phyloP scores from a whole-genome alignment of 2,113 vertebrate genomes.

The Eira barbara region DNA sequence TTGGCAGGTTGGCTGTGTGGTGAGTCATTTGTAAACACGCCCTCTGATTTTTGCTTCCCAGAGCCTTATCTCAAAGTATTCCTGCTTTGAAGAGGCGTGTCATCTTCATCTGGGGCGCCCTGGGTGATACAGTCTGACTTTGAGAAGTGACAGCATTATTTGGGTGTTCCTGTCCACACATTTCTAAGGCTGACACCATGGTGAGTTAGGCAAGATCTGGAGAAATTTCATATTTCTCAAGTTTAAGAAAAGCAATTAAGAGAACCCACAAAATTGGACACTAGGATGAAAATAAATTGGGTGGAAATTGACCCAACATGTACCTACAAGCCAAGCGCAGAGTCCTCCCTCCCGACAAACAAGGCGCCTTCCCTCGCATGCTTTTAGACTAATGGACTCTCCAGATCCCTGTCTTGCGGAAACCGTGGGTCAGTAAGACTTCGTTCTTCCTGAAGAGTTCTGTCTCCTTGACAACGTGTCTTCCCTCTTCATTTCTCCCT shows the following conservation, averaged over 20 bases:
- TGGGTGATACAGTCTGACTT: background rate
- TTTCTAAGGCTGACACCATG: background rate
- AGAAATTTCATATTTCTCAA: background rate
- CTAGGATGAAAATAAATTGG: background rate
- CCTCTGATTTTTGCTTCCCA: fast-evolving
- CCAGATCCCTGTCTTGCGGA: background rate
- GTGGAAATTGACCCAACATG: constrained; percentile 24
- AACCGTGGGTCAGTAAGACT: fast-evolving
- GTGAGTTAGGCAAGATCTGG: background rate
- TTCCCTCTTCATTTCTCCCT: background rate
- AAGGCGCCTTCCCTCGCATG: fast-evolving
- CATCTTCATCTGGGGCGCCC: background rate
- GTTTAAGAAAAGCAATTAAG: constrained; percentile 6
- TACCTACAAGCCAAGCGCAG: background rate
- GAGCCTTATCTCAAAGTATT: background rate
- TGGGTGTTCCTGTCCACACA: background rate
- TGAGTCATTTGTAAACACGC: fast-evolving
- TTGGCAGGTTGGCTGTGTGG: fast-evolving
- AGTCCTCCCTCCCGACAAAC: fast-evolving
- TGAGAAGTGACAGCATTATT: background rate
- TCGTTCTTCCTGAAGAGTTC: background rate
- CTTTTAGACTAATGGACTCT: background rate
- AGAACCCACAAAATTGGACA: background rate
- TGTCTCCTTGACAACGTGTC: background rate
- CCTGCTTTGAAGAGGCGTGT: background rate